These are phyloP conservation scores for Dromaius novaehollandiae DNA, from an alignment of 2,113 vertebrate species.

Conservation along the genomic window DNA sequence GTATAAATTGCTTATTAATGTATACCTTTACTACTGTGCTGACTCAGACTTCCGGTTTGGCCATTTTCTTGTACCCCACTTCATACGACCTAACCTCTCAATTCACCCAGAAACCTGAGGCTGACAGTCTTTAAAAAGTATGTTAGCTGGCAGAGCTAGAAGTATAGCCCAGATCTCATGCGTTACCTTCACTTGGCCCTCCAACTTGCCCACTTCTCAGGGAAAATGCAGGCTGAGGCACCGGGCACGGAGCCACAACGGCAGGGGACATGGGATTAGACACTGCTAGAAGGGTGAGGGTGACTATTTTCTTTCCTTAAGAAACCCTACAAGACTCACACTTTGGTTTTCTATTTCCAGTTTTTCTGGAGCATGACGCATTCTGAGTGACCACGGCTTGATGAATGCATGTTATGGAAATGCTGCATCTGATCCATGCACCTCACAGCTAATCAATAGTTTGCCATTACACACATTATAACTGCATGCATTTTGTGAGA, in stretches of 20 bases:
- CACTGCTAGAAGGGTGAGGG: neutral
- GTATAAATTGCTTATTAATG: neutral
- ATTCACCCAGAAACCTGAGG: neutral
- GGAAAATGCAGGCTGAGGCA: neutral
- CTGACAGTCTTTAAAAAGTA: neutral
- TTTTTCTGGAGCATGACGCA: neutral
- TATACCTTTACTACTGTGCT: neutral
- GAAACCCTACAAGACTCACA: neutral
- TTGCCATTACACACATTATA: slow-evolving; percentile 28
- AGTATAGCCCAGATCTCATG: neutral
- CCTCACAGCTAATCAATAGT: slow-evolving; percentile 36
- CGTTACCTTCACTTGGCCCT: neutral
- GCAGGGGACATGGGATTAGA: neutral
- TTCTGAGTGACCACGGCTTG: slow-evolving; percentile 18
- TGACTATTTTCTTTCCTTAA: neutral
- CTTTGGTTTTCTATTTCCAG: neutral
- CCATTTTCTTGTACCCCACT: neutral
- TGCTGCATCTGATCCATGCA: slow-evolving; percentile 32
- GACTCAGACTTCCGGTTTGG: neutral
- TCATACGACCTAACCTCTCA: neutral
- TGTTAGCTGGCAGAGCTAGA: neutral
- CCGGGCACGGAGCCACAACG: neutral
- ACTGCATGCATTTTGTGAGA: neutral
- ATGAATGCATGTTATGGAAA: neutral
- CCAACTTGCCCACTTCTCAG: neutral